These are phyloP conservation scores for Zosterops lateralis DNA, from an alignment of 2,113 vertebrate species.

Conservation along the genomic window DNA sequence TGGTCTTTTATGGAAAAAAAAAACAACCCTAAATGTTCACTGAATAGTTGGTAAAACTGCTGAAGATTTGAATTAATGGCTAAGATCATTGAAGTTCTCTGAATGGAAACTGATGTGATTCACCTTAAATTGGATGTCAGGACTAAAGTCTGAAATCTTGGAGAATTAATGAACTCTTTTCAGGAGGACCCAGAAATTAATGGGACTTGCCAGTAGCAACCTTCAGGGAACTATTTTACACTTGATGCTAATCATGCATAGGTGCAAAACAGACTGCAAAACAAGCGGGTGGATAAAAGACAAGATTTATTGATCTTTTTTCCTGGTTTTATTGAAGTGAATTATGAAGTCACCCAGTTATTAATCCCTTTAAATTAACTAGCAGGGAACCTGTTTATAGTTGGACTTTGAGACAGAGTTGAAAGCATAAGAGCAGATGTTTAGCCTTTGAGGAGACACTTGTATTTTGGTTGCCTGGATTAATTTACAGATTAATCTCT, in stretches of 20 bases:
- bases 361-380: neutral
- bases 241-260: neutral
- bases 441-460: neutral
- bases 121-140: neutral
- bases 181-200: neutral
- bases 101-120: neutral
- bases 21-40: neutral
- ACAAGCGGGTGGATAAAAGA: neutral
- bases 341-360: neutral
- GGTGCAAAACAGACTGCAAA: neutral
- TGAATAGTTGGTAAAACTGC: neutral
- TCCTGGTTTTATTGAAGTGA: neutral
- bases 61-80: neutral
- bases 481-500: neutral
- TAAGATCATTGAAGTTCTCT: neutral
- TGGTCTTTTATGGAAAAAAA: neutral
- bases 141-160: neutral
- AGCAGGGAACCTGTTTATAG: neutral
- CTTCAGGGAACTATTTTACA: neutral
- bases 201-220: neutral
- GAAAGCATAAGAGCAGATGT: neutral
- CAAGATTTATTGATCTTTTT: conserved; percentile 4
- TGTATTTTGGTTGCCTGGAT: neutral
- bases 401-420: neutral
- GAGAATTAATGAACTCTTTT: neutral